Percentiles rank a stretch among this genome's conserved stretches.
phyloP scores from a whole-genome alignment of 2,113 vertebrate genomes.

The Larimichthys crocea region DNA sequence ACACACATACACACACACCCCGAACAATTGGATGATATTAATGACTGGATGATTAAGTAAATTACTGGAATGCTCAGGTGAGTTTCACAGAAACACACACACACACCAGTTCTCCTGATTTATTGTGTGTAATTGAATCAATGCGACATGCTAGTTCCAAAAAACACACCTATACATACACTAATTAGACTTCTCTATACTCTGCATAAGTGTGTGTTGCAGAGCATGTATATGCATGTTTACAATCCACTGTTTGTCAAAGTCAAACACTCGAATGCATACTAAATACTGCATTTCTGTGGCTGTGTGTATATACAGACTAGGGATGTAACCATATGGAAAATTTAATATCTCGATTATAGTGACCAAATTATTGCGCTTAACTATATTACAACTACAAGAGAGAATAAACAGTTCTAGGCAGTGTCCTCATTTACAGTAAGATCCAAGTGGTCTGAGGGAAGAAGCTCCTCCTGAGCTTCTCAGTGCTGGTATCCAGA shows the following conservation, averaged over 20 bases:
- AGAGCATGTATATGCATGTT: neutral
- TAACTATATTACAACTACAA: too few relatives aligned
- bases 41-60: slow-evolving; percentile 41
- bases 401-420: too few relatives aligned
- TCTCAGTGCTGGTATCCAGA: too few relatives aligned
- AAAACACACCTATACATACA: slow-evolving; percentile 10
- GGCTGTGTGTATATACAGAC: neutral
- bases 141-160: slow-evolving; percentile 18
- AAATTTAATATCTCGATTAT: too few relatives aligned
- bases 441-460: too few relatives aligned
- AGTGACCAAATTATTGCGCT: too few relatives aligned
- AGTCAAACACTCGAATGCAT: neutral
- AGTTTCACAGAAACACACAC: slow-evolving; percentile 15
- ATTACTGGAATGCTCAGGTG: slow-evolving; percentile 23
- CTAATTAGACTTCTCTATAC: slow-evolving; percentile 13
- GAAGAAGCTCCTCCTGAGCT: too few relatives aligned
- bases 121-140: slow-evolving; percentile 45
- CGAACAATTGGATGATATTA: neutral
- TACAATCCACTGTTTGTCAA: neutral
- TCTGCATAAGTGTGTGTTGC: neutral
- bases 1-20: slow-evolving; percentile 6
- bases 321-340: too few relatives aligned
- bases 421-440: too few relatives aligned
- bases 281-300: neutral
- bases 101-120: slow-evolving; percentile 5